Evolutionary conservation across 2,797 vertebrate genomes (phyloP).

Genomic region (Discoglossus pictus): DNA sequence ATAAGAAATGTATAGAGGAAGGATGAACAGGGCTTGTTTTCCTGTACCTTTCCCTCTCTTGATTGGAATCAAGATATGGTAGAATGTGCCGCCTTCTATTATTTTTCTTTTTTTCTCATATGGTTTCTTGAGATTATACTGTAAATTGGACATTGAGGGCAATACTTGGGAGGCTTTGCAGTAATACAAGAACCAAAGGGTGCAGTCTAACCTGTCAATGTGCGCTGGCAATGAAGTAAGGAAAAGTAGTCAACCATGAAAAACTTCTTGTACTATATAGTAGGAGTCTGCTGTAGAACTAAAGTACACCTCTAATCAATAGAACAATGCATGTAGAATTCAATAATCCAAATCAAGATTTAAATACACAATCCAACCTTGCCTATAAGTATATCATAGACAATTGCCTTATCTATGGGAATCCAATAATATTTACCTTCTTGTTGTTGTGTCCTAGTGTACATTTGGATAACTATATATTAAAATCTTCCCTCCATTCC

Average conservation of each 20-base stretch:
- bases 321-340: too few species aligned
- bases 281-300: too few species aligned
- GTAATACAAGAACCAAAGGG: conserved; percentile 42
- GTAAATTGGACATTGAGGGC: conserved; percentile 40
- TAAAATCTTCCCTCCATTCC: too few species aligned
- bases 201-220: conserved; percentile 30
- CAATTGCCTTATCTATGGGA: too few species aligned
- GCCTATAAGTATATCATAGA: too few species aligned
- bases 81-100: conserved; percentile 26
- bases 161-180: conserved; percentile 21
- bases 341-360: too few species aligned
- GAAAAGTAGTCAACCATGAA: conserved; percentile 17
- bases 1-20: conserved; percentile 51
- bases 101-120: conserved; percentile 47
- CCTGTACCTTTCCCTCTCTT: conserved; percentile 64
- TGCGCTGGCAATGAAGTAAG: conserved; percentile 10
- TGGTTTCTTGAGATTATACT: conserved; percentile 39
- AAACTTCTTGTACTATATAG: conserved; percentile 9
- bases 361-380: too few species aligned
- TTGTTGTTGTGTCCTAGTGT: too few species aligned
- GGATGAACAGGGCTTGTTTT: conserved; percentile 59
- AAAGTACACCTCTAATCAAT: too few species aligned
- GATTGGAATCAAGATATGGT: conserved; percentile 37
- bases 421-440: too few species aligned
- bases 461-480: too few species aligned